phyloP scores from a whole-genome alignment of 2,113 vertebrate genomes.

The Rhynchomys soricoides region DNA sequence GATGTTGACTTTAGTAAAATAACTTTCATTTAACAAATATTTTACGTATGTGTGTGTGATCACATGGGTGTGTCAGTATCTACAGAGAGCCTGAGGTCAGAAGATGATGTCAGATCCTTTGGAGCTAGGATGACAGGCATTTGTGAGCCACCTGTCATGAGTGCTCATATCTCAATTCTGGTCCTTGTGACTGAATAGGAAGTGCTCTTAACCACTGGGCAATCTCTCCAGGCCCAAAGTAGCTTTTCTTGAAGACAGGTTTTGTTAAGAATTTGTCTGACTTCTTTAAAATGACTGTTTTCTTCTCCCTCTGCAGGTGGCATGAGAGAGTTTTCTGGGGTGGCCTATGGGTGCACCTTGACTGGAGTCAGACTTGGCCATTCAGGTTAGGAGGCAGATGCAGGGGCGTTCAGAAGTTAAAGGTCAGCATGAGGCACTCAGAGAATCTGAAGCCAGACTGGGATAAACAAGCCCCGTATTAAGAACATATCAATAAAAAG shows the following conservation, averaged over 20 bases:
- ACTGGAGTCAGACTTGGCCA: background rate
- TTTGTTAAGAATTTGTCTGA: background rate
- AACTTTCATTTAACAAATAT: background rate
- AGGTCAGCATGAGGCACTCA: background rate
- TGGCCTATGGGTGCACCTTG: background rate
- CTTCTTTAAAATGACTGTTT: background rate
- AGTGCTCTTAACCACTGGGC: background rate
- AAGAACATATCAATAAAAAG: background rate
- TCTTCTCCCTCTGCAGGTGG: background rate
- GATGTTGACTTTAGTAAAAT: background rate
- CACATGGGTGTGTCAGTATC: background rate
- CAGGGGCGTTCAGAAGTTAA: background rate
- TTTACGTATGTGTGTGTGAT: background rate
- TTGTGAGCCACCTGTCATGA: background rate
- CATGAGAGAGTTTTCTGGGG: background rate
- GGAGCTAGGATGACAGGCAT: background rate
- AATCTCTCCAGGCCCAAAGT: background rate
- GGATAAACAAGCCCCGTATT: background rate
- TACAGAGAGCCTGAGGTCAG: background rate
- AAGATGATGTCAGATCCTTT: background rate
- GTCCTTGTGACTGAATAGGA: background rate
- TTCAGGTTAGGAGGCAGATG: too few species aligned
- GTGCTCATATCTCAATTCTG: background rate
- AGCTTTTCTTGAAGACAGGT: background rate
- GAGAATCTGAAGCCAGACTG: background rate